Evolutionary conservation across 2,797 vertebrate species (phyloP).

Genomic region (Columba guinea): DNA sequence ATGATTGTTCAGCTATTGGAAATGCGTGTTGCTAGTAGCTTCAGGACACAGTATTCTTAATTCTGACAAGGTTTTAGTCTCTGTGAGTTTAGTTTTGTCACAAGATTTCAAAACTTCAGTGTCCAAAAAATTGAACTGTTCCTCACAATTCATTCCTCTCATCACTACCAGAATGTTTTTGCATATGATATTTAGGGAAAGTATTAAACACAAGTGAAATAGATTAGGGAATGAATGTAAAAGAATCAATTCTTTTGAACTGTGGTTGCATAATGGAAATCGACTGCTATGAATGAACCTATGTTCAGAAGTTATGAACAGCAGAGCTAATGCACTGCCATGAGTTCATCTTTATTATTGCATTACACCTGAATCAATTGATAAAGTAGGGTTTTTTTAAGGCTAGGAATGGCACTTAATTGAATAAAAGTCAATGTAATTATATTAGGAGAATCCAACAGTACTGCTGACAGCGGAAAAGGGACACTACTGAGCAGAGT

Average conservation of each 20-base stretch:
- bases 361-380: conserved; percentile 99
- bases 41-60: neutral
- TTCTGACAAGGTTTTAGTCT: neutral
- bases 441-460: conserved; percentile 92
- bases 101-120: neutral
- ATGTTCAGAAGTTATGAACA: conserved; percentile 89
- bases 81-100: neutral
- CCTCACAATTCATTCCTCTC: neutral
- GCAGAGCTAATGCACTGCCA: conserved; percentile 93
- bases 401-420: conserved; percentile 97
- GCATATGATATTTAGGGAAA: conserved; percentile 66
- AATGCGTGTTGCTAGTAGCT: neutral
- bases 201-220: conserved; percentile 79
- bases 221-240: conserved; percentile 81
- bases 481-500: conserved; percentile 82
- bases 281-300: conserved; percentile 83
- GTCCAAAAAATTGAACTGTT: conserved; percentile 6
- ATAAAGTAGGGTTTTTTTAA: conserved; percentile 92
- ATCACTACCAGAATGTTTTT: conserved; percentile 45
- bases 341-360: conserved; percentile 98
- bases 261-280: conserved; percentile 86
- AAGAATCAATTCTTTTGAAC: conserved; percentile 82
- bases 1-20: neutral
- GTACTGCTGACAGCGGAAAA: conserved; percentile 95
- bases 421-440: conserved; percentile 98